Base-by-base conservation (phyloP, 1,140 invertebrate genomes). In the Hermetia illucens region DNA sequence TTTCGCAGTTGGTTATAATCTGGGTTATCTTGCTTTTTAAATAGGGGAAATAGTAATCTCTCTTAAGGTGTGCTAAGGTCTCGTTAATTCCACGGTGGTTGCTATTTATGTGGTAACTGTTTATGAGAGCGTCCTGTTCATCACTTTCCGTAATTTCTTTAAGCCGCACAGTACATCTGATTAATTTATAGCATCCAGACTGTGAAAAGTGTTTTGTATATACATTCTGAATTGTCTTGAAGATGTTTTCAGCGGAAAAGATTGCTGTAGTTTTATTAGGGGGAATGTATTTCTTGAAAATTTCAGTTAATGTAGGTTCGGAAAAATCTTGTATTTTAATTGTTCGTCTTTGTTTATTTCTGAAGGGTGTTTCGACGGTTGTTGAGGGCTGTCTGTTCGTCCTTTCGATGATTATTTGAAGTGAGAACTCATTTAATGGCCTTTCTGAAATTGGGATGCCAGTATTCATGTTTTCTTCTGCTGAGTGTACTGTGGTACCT, bases 21-120 rank as follows among this genome's bases (percentile, higher is more conserved):
- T 24, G 12, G 12, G 6, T 25, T 20, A 41, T 41, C 20, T 32
- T 41, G 10, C 13, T 25, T 19, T 25, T 38, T 27, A 44, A 38
- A 15, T 29, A 29, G n/a, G 20, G 19, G 17, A 40, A 57, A 42
- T 42, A 50, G 42, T 36, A 44, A 31, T 44, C 32, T 36, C 39
- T 15, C 21, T 29, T 34, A 13, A 48, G 19, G 16, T 38, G 25
- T 36, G 21, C 38, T 25, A 34, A 17, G 4, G 40, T 47, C 45
- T 53, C 51, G 2, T 39, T 29, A 13, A 46, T 48, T 12, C 47
- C 48, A 19, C 46, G 20, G 32, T 50, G 51, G 21, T 44, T 41
- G n/a, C 5, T 44, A n/a, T 47, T 48, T 49, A 44, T 34, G 38
- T 51, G 51, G 38, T 50, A 50, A 16, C 43, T 13, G 34, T 39